Percentiles rank a stretch among this genome's conserved stretches.
Evolutionary conservation across 2,797 vertebrate genomes (phyloP).

Genomic region (Enoplosus armatus): DNA sequence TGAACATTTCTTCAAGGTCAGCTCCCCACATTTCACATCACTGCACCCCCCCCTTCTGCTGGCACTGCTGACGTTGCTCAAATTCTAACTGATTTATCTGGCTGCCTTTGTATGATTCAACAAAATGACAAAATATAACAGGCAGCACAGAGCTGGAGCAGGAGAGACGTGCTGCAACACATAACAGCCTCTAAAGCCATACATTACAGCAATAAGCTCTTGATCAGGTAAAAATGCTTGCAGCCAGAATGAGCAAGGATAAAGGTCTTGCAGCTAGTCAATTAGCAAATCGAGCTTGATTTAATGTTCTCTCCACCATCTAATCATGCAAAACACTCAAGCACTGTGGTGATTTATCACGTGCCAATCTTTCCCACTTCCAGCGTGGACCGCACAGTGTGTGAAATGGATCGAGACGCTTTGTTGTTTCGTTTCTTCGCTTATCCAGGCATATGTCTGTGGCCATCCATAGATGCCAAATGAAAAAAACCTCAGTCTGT

Average conservation of each 20-base stretch:
- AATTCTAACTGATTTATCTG: slow-evolving; percentile 66
- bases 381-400: slow-evolving; percentile 30
- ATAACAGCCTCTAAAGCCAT: slow-evolving; percentile 23
- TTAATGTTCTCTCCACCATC: slow-evolving; percentile 70
- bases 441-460: slow-evolving; percentile 35
- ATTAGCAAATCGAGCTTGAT: slow-evolving; percentile 71
- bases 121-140: slow-evolving; percentile 56
- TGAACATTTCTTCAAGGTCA: slow-evolving; percentile 72
- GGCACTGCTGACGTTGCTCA: slow-evolving; percentile 67
- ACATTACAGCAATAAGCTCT: slow-evolving; percentile 20
- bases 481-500: slow-evolving; percentile 26
- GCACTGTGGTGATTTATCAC: slow-evolving; percentile 67
- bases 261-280: slow-evolving; percentile 56
- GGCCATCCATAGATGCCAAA: slow-evolving; percentile 25
- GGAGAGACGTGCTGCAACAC: slow-evolving; percentile 5
- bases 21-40: slow-evolving; percentile 56
- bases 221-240: slow-evolving; percentile 18
- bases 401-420: slow-evolving; percentile 47
- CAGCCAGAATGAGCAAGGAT: slow-evolving; percentile 45
- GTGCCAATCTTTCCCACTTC: slow-evolving; percentile 62
- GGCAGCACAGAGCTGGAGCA: slow-evolving; percentile 16
- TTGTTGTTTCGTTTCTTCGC: slow-evolving; percentile 33
- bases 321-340: slow-evolving; percentile 69
- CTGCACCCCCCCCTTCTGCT: slow-evolving; percentile 30
- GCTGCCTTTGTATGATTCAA: slow-evolving; percentile 70